Conservation (phyloP, 2,888 invertebrate species). For the Drosophila colorata region DNA sequence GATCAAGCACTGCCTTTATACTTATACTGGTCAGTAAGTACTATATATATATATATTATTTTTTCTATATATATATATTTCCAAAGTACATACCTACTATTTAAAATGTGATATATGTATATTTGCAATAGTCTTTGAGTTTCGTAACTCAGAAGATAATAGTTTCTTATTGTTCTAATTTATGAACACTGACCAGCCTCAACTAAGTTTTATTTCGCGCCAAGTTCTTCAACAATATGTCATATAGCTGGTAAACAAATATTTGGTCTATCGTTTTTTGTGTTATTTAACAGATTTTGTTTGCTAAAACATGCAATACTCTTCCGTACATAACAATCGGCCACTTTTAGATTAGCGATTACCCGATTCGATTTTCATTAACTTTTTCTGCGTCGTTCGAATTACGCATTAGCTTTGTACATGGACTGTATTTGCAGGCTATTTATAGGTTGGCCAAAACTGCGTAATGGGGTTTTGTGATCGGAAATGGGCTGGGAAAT, state of each 20-base stretch:
- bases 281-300: conserved; percentile 4
- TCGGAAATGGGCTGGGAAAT: conserved; percentile 17
- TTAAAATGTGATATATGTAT: no score
- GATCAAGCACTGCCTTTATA: no score
- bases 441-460: conserved; percentile 40
- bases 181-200: background rate
- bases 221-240: no score
- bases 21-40: no score
- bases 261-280: no score
- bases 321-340: conserved; percentile 17
- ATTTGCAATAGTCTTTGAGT: no score
- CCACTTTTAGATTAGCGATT: conserved; percentile 16
- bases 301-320: background rate
- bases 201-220: background rate
- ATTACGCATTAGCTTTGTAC: conserved; percentile 56
- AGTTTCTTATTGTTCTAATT: no score
- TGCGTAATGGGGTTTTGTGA: conserved; percentile 53
- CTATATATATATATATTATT: no score
- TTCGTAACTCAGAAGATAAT: no score
- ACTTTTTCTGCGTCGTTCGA: conserved; percentile 38
- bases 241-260: no score
- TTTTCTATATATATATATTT: no score
- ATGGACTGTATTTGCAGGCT: conserved; percentile 17
- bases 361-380: conserved; percentile 25
- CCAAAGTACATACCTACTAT: no score